Conservation (phyloP, 2,888 invertebrate genomes). For the Iselma pallidipennis region DNA sequence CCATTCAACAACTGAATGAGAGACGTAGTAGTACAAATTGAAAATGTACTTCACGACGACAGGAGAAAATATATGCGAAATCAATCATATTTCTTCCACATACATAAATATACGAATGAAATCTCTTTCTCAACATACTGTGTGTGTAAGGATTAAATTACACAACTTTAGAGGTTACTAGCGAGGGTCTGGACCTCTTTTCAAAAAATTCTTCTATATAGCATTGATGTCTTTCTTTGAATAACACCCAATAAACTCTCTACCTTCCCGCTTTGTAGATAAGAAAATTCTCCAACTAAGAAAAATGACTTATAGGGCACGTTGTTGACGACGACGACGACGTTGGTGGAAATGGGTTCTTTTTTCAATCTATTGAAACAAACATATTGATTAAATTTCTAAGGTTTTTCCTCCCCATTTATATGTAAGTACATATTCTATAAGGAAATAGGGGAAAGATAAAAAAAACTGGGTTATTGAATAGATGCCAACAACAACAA, state of each 20-base stretch:
- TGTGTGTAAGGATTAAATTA: constrained; percentile 39
- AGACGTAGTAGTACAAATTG: constrained; percentile 12
- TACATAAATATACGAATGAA: constrained; percentile 9
- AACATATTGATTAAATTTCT: not conserved
- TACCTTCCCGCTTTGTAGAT: constrained; percentile 29
- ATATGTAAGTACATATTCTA: too few relatives aligned
- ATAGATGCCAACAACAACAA: not conserved
- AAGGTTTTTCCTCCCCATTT: too few relatives aligned
- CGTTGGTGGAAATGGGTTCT: not conserved
- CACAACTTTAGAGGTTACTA: constrained; percentile 20
- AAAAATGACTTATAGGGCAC: not conserved
- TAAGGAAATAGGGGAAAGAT: too few relatives aligned
- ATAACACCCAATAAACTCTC: constrained; percentile 37
- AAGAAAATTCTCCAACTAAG: constrained; percentile 25
- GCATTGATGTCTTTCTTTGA: constrained; percentile 29
- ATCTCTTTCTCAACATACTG: constrained; percentile 23
- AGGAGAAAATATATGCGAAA: constrained; percentile 30
- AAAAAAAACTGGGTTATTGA: too few relatives aligned
- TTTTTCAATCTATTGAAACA: not conserved
- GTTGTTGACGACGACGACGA: not conserved
- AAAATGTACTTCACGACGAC: constrained; percentile 24
- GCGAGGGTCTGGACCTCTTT: constrained; percentile 32
- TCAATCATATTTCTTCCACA: constrained; percentile 36
- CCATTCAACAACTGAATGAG: not conserved
- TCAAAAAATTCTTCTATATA: constrained; percentile 21